Percentiles rank a stretch among this genome's conserved stretches.
These are phyloP conservation scores for Gavia stellata DNA, from an alignment of 2,113 vertebrate species.

Conservation along the genomic window DNA sequence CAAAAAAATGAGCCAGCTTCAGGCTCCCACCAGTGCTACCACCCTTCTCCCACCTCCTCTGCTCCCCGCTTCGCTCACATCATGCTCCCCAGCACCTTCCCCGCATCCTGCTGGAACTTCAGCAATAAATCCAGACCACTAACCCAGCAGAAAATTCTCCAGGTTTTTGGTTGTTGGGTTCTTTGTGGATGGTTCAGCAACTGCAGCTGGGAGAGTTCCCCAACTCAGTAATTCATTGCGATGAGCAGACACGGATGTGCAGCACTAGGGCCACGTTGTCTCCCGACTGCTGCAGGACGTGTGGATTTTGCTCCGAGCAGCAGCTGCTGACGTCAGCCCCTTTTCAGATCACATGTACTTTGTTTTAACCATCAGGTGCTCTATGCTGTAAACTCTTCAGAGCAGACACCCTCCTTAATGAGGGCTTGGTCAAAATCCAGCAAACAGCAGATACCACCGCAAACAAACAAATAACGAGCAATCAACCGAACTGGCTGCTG, in stretches of 20 bases:
- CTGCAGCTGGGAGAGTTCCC: background rate
- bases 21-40: background rate
- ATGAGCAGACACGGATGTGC: background rate
- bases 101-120: background rate
- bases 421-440: background rate
- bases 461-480: background rate
- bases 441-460: background rate
- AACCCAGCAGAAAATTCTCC: background rate
- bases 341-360: background rate
- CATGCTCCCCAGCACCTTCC: background rate
- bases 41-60: background rate
- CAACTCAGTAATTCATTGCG: accelerated
- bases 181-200: background rate
- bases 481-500: background rate
- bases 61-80: background rate
- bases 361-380: background rate
- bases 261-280: background rate
- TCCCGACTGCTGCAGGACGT: accelerated
- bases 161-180: background rate
- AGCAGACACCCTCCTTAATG: background rate
- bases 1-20: background rate
- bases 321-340: background rate
- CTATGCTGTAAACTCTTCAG: background rate
- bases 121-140: background rate
- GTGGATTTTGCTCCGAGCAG: background rate